Base-by-base conservation (phyloP, 1,140 invertebrate species). In the Temnothorax curvispinosus region DNA sequence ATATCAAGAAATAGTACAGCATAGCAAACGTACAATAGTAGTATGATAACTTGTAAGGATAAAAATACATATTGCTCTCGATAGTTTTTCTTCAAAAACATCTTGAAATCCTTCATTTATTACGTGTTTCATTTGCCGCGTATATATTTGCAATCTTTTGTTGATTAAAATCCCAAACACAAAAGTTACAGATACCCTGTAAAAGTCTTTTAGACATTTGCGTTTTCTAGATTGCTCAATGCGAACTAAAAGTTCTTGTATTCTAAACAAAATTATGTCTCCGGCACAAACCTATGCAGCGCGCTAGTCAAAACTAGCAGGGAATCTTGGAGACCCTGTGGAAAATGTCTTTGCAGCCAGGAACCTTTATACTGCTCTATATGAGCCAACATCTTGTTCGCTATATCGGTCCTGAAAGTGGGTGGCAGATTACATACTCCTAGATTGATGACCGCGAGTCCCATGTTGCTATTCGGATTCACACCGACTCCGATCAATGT, bases 331-430 rank as follows among this genome's bases (percentile, higher is more conserved):
- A 96, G 94, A 32, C 96, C 96, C 84, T 96, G 95, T 7, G 96
- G 95, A 77, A 96, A 93, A 89, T 96, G 96, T 80, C 96, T 94
- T 85, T 96, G 95, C 35, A 96, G 86, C 96, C 96, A 96, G 9
- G 96, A 95, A 35, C 96, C 96, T 89, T 96, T 96, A 87, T 96
- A 96, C 78, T 96, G 96, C 89, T 96, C 96, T 62, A 96, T 96
- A 50, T 96, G 94, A 58, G 96, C 95, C n/a, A 96, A 90, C 93
- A 96, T 94, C 92, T 96, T 97, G 92, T 97, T 97, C n/a, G 97
- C 97, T 88, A 97, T 95, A 87, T 97, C 97, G 18, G 97, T 97
- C 82, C 96, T 95, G 56, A 96, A 96, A 27, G 96, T 97, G 13
- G 96, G 96, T 52, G 96, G 96, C 5, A 97, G 93, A 94, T 97